phyloP scores from a whole-genome alignment of 2,888 invertebrate genomes.

The Pyrocoelia pectoralis region DNA sequence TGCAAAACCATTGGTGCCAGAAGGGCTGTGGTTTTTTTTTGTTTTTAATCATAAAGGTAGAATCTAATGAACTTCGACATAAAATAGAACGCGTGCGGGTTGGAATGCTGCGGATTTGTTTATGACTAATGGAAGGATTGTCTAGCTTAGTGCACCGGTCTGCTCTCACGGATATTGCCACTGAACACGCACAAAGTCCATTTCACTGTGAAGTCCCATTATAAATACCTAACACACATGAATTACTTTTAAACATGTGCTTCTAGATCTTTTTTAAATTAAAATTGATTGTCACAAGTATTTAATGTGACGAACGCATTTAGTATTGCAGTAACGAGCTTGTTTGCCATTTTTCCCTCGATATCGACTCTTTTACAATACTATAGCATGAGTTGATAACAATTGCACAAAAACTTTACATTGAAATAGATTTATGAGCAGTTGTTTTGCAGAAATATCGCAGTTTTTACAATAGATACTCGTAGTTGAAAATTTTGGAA shows the following conservation, averaged over 20 bases:
- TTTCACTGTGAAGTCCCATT: constrained; percentile 50
- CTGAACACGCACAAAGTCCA: constrained; percentile 51
- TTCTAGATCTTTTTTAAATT: constrained; percentile 47
- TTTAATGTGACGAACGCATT: constrained; percentile 42
- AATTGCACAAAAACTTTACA: too few species aligned
- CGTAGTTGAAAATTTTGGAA: too few species aligned
- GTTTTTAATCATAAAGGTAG: constrained; percentile 41
- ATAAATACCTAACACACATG: constrained; percentile 47
- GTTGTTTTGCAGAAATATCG: too few species aligned
- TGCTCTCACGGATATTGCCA: constrained; percentile 50
- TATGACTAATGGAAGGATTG: constrained; percentile 45
- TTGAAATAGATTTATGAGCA: too few species aligned
- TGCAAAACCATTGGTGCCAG: constrained; percentile 34
- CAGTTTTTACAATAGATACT: too few species aligned
- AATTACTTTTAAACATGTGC: constrained; percentile 48
- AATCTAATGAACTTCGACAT: constrained; percentile 37
- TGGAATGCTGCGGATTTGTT: constrained; percentile 44
- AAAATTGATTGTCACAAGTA: constrained; percentile 47
- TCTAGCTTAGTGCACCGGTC: constrained; percentile 45
- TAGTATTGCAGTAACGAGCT: constrained; percentile 46
- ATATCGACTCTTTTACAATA: too few species aligned
- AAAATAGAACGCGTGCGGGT: constrained; percentile 39
- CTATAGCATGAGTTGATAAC: too few species aligned
- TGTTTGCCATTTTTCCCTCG: too few species aligned
- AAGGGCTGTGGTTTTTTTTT: constrained; percentile 41